These are phyloP conservation scores for Cydia pomonella DNA, from an alignment of 1,140 invertebrate genomes.

Conservation along the genomic window DNA sequence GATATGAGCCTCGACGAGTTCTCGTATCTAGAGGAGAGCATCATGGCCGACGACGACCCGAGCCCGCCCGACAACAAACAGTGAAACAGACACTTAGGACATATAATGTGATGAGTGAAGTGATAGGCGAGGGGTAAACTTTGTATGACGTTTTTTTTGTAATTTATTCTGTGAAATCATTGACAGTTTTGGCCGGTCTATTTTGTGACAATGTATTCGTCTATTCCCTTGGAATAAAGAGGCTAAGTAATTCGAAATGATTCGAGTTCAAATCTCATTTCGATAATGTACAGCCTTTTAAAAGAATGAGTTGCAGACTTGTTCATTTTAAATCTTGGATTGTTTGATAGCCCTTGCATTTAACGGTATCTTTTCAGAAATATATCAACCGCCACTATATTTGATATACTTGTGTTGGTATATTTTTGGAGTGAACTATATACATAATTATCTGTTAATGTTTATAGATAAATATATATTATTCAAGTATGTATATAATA, in stretches of 20 bases:
- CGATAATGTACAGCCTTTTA: not conserved
- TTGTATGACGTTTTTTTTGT: slow-evolving; percentile 40
- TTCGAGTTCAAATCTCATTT: slow-evolving; percentile 32
- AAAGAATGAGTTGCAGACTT: not conserved
- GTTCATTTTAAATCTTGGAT: not conserved
- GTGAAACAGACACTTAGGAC: slow-evolving; percentile 63
- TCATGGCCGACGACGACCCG: slow-evolving; percentile 75
- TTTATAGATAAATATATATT: slow-evolving; percentile 30
- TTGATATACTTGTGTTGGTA: slow-evolving; percentile 21
- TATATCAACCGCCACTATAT: slow-evolving; percentile 10
- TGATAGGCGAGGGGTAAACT: slow-evolving; percentile 44
- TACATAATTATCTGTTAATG: slow-evolving; percentile 20
- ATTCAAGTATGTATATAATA: slow-evolving; percentile 11
- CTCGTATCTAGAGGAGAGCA: slow-evolving; percentile 75
- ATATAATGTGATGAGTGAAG: slow-evolving; percentile 58
- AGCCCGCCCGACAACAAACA: slow-evolving; percentile 55
- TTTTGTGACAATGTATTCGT: slow-evolving; percentile 35
- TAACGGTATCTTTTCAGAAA: slow-evolving; percentile 19
- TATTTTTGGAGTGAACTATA: slow-evolving; percentile 24
- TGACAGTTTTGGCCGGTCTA: slow-evolving; percentile 16
- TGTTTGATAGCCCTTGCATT: slow-evolving; percentile 19
- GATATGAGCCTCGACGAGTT: slow-evolving; percentile 80
- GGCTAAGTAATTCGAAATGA: slow-evolving; percentile 34
- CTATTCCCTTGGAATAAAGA: slow-evolving; percentile 38
- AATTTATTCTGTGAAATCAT: slow-evolving; percentile 32